Conservation (phyloP, 2,888 invertebrate species). For the Pristionchus entomophagus region DNA sequence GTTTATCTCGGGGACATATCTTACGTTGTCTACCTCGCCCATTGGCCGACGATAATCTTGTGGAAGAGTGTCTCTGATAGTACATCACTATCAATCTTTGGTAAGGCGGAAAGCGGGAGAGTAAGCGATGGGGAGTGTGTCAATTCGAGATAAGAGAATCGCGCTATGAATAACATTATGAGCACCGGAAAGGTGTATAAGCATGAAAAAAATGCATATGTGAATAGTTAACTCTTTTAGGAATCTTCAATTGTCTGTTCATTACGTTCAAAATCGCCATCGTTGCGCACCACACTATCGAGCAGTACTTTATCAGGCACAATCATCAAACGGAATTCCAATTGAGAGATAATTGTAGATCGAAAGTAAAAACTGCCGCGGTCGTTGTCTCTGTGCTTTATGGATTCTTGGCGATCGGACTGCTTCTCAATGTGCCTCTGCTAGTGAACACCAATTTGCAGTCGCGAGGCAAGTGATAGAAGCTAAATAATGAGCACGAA, state of each 20-base stretch:
- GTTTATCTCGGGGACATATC: background rate
- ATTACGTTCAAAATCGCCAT: background rate
- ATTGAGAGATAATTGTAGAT: background rate
- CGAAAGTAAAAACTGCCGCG: background rate
- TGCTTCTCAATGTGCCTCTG: background rate
- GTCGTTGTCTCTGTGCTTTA: background rate
- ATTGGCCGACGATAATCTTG: background rate
- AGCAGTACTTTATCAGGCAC: slow-evolving; percentile 17
- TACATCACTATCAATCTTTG: background rate
- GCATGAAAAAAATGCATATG: background rate
- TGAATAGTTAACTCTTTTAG: background rate
- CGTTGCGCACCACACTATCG: background rate
- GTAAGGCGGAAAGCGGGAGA: background rate
- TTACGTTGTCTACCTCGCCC: background rate
- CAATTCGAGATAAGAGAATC: too few relatives aligned
- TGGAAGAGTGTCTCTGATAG: background rate
- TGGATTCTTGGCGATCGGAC: background rate
- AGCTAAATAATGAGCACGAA: too few relatives aligned
- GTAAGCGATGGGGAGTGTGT: background rate
- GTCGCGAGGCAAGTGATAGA: background rate
- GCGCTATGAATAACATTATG: too few relatives aligned
- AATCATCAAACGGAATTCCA: background rate
- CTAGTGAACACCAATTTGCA: background rate
- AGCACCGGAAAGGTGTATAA: background rate
- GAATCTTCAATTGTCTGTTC: background rate